A percentile compares a stretch with the other conserved stretches of the same genome.
These are phyloP conservation scores for Mus caroli DNA, from an alignment of 2,797 vertebrate species.

Conservation along the genomic window DNA sequence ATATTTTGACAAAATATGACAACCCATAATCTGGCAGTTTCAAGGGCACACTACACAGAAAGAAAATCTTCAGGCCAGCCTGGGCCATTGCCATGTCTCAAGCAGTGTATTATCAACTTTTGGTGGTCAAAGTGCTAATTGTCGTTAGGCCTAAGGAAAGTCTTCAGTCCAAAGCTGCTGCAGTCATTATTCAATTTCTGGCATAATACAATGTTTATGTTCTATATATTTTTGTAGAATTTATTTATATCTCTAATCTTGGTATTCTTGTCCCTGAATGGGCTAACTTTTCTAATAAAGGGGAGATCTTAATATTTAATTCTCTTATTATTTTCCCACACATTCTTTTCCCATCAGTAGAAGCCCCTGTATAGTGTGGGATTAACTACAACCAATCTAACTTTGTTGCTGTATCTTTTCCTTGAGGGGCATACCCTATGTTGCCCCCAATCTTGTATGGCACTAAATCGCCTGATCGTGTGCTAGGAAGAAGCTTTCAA, in stretches of 20 bases:
- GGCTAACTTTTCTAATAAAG: background rate
- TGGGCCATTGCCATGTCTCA: background rate
- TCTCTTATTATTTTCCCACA: background rate
- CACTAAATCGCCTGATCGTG: too few relatives aligned
- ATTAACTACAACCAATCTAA: background rate
- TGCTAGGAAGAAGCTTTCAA: too few relatives aligned
- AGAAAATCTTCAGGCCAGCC: background rate
- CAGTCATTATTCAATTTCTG: too few relatives aligned
- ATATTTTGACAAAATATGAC: background rate
- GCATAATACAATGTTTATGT: too few relatives aligned
- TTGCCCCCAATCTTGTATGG: too few relatives aligned
- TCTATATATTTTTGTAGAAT: too few relatives aligned
- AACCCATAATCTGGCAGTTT: background rate
- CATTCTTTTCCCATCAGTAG: background rate
- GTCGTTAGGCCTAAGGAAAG: too few relatives aligned
- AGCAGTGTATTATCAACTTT: background rate
- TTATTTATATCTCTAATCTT: background rate
- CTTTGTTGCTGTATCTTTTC: background rate
- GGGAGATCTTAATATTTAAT: background rate
- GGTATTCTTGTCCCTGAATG: background rate
- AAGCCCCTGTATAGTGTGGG: background rate
- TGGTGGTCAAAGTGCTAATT: background rate
- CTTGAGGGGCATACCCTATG: too few relatives aligned
- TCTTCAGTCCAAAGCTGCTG: background rate
- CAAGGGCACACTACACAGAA: background rate